A percentile compares a stretch with the other conserved stretches of the same genome.
Evolutionary conservation across 2,888 invertebrate species (phyloP).

Genomic region (Holacanthella duospinosa): DNA sequence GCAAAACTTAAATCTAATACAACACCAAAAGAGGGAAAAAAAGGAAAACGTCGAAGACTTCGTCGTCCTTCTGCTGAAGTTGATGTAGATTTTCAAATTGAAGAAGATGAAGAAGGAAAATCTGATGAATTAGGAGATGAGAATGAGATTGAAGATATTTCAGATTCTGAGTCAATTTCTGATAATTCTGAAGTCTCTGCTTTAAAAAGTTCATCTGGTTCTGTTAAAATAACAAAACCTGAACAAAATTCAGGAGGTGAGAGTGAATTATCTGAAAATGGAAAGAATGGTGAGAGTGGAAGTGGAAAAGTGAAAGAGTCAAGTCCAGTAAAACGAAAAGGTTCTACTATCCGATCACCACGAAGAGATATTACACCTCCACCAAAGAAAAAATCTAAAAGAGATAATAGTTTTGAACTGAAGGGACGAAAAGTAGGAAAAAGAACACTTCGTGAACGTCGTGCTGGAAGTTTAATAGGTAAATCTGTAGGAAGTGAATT

Average conservation of each 20-base stretch:
- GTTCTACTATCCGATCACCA: neutral
- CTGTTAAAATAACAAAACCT: neutral
- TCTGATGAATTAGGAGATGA: constrained; percentile 31
- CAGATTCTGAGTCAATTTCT: constrained; percentile 11
- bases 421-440: constrained; percentile 2
- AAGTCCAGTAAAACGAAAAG: neutral
- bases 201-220: neutral
- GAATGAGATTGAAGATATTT: constrained; percentile 38
- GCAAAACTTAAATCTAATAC: constrained; percentile 27
- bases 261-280: constrained; percentile 12
- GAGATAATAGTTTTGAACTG: neutral
- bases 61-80: constrained; percentile 43
- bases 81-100: constrained; percentile 51
- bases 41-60: constrained; percentile 20
- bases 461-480: neutral
- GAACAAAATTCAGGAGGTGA: neutral
- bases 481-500: neutral
- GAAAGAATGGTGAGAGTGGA: constrained; percentile 16
- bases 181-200: constrained; percentile 13
- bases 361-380: neutral
- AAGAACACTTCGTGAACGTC: neutral
- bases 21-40: constrained; percentile 12
- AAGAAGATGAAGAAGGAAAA: constrained; percentile 33
- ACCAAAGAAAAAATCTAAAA: neutral
- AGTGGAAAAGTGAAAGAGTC: neutral